phyloP scores from a whole-genome alignment of 2,797 vertebrate species.

The Cyprinella venusta region DNA sequence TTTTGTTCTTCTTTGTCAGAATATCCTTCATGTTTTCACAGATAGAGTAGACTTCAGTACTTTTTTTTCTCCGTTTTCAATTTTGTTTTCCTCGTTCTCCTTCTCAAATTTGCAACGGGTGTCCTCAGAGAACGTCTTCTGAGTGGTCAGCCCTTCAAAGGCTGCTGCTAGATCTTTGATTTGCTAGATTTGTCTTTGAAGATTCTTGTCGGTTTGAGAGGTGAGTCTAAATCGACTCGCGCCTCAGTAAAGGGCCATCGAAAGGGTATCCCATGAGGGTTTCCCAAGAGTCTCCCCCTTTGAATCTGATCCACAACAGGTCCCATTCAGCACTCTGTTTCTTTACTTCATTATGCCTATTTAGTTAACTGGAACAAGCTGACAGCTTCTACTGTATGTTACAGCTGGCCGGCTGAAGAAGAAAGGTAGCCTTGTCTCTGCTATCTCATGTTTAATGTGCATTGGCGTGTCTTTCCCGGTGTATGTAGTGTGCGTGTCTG shows the following conservation, averaged over 20 bases:
- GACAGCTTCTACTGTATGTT: slow-evolving; percentile 78
- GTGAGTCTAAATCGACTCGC: slow-evolving; percentile 2
- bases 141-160: slow-evolving; percentile 26
- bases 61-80: slow-evolving; percentile 1
- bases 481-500: slow-evolving; percentile 37
- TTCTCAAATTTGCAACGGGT: slow-evolving; percentile 3
- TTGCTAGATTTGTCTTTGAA: slow-evolving; percentile 34
- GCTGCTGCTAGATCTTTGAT: slow-evolving; percentile 16
- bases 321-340: slow-evolving; percentile 11
- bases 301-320: not conserved
- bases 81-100: not conserved
- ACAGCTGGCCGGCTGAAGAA: slow-evolving; percentile 80
- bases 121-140: slow-evolving; percentile 26
- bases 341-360: slow-evolving; percentile 30
- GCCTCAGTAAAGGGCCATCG: not conserved
- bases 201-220: slow-evolving; percentile 6
- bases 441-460: not conserved
- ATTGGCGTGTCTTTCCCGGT: slow-evolving; percentile 23
- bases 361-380: slow-evolving; percentile 53
- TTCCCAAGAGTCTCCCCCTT: slow-evolving; percentile 20
- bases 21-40: slow-evolving; percentile 40
- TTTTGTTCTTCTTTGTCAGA: slow-evolving; percentile 23
- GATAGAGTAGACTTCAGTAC: slow-evolving; percentile 55
- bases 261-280: not conserved
- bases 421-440: slow-evolving; percentile 79